phyloP scores from a whole-genome alignment of 2,888 invertebrate genomes.

The Eupithecia inturbata region DNA sequence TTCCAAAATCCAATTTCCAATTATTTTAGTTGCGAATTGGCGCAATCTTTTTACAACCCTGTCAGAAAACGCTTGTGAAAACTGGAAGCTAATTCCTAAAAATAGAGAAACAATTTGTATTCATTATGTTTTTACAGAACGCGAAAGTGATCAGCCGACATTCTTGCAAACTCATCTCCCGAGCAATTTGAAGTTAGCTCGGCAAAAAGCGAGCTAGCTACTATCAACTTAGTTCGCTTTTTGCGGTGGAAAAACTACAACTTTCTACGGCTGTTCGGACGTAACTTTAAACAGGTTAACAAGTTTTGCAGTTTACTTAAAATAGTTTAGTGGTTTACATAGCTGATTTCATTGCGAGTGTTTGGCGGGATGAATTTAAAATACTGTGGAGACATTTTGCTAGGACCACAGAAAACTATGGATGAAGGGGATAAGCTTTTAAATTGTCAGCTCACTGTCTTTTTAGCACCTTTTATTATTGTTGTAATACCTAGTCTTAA shows the following conservation, averaged over 20 bases:
- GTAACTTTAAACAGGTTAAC: slow-evolving; percentile 36
- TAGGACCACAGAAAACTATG: not conserved
- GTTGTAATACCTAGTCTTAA: too few relatives aligned
- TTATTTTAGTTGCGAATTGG: not conserved
- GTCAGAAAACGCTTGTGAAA: not conserved
- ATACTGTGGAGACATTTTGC: not conserved
- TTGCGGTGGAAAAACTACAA: slow-evolving; percentile 33
- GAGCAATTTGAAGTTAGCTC: slow-evolving; percentile 33
- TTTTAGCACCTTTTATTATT: too few relatives aligned
- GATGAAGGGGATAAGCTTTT: not conserved
- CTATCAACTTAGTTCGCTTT: slow-evolving; percentile 35
- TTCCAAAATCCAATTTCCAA: not conserved
- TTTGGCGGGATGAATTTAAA: not conserved
- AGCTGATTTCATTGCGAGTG: slow-evolving; percentile 1
- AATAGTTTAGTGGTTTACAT: slow-evolving; percentile 25
- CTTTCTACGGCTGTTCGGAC: slow-evolving; percentile 27
- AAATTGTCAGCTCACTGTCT: too few relatives aligned
- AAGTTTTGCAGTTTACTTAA: slow-evolving; percentile 30
- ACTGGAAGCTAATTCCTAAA: not conserved
- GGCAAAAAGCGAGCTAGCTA: slow-evolving; percentile 30
- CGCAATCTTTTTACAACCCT: not conserved
- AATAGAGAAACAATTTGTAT: slow-evolving; percentile 33
- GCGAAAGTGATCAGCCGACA: slow-evolving; percentile 32
- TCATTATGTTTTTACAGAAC: slow-evolving; percentile 32
- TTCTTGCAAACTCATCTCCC: slow-evolving; percentile 37